Evolutionary conservation across 2,888 invertebrate species (phyloP).

Genomic region (Metopia argyrocephala): DNA sequence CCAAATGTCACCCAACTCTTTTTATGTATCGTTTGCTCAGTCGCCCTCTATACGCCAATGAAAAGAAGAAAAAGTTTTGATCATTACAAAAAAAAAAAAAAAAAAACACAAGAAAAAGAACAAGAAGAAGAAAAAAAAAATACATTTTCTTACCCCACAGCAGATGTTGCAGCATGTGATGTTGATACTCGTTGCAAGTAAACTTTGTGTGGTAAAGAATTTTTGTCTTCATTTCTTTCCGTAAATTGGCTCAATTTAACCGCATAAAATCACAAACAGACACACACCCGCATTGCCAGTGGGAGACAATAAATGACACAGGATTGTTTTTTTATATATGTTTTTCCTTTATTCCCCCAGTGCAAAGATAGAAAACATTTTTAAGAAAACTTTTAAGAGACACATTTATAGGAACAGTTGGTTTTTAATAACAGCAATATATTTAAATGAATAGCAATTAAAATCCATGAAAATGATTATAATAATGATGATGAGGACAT

Average conservation of each 20-base stretch:
- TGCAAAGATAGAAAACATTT: background rate
- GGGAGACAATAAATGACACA: background rate
- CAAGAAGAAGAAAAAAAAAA: background rate
- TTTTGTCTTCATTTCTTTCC: background rate
- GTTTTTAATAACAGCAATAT: background rate
- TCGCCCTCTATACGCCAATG: too few relatives aligned
- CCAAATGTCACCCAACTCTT: too few relatives aligned
- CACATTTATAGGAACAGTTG: background rate
- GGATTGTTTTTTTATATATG: background rate
- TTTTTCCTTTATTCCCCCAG: background rate
- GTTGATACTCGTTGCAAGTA: constrained; percentile 24
- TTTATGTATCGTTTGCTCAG: too few relatives aligned
- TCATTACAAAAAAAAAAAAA: background rate
- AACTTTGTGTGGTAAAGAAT: background rate
- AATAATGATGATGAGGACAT: background rate
- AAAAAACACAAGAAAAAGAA: background rate
- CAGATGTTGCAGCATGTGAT: constrained; percentile 51
- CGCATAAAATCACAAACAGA: background rate
- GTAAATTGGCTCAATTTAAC: background rate
- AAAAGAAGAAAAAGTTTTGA: background rate
- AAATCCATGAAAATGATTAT: constrained; percentile 8
- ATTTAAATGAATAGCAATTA: constrained; percentile 9
- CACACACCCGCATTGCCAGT: background rate
- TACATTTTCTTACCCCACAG: constrained; percentile 43
- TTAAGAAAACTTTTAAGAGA: background rate